Conservation (phyloP, 2,888 invertebrate genomes). For the Nemurella pictetii region DNA sequence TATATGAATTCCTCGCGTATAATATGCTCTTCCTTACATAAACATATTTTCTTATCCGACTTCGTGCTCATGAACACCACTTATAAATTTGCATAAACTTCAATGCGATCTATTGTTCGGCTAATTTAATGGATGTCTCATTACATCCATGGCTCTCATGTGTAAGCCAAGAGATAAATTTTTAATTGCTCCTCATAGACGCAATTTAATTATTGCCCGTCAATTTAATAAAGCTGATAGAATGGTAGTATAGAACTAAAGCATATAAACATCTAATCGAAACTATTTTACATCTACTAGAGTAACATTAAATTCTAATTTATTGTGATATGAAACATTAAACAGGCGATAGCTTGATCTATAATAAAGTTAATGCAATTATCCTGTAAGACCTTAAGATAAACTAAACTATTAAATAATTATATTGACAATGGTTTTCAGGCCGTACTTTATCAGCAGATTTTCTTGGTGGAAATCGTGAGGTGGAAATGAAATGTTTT, state of each 20-base stretch:
- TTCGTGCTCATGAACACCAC: too few relatives aligned
- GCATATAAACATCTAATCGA: neutral
- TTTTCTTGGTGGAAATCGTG: neutral
- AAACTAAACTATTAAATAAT: neutral
- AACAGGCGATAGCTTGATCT: neutral
- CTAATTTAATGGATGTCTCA: neutral
- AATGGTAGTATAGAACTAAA: neutral
- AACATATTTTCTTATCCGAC: too few relatives aligned
- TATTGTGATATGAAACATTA: neutral
- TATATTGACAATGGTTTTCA: too few relatives aligned
- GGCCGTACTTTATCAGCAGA: too few relatives aligned
- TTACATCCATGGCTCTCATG: neutral
- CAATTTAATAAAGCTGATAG: neutral
- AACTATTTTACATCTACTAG: neutral
- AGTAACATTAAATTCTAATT: slow-evolving; percentile 6
- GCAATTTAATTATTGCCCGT: neutral
- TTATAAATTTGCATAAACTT: neutral
- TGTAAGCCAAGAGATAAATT: neutral
- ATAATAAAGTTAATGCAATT: slow-evolving; percentile 24
- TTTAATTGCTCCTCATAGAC: neutral
- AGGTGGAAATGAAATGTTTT: neutral
- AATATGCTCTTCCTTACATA: too few relatives aligned
- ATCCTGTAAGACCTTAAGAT: neutral
- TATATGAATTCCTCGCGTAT: too few relatives aligned
- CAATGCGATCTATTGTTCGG: neutral